phyloP scores from a whole-genome alignment of 1,140 invertebrate genomes.

The Hesperophylax magnus region DNA sequence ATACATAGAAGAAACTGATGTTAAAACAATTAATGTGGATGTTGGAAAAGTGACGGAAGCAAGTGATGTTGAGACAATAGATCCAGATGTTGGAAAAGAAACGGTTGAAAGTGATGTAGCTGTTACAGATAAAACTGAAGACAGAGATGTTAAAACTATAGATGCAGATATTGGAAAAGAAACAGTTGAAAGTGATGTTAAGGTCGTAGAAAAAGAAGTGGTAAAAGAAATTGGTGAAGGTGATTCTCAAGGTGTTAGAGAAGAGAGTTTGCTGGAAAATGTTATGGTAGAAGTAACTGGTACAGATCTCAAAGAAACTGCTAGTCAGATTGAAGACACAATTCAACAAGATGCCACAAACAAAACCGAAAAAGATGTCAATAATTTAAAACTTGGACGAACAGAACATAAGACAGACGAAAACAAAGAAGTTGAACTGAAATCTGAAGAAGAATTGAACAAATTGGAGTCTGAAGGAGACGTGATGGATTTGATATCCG shows the following conservation, averaged over 20 bases:
- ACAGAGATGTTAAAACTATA: background rate
- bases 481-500: conserved; percentile 49
- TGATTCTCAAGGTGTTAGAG: no score
- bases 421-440: no score
- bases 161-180: background rate
- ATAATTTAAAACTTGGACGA: no score
- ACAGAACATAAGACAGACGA: no score
- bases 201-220: no score
- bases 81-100: background rate
- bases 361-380: no score
- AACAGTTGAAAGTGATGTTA: no score
- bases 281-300: background rate
- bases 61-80: background rate
- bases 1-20: no score
- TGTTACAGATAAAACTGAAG: background rate
- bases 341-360: background rate
- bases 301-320: background rate
- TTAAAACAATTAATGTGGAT: no score
- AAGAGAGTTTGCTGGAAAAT: no score
- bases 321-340: background rate
- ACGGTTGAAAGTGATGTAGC: background rate
- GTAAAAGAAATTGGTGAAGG: no score
- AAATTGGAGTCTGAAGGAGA: conserved; percentile 33
- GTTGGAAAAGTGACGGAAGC: background rate
- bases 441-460: conserved; percentile 9